A percentile compares a stretch with the other conserved stretches of the same genome.
phyloP scores from a whole-genome alignment of 2,888 invertebrate genomes.

The Chrysodeixis includens region DNA sequence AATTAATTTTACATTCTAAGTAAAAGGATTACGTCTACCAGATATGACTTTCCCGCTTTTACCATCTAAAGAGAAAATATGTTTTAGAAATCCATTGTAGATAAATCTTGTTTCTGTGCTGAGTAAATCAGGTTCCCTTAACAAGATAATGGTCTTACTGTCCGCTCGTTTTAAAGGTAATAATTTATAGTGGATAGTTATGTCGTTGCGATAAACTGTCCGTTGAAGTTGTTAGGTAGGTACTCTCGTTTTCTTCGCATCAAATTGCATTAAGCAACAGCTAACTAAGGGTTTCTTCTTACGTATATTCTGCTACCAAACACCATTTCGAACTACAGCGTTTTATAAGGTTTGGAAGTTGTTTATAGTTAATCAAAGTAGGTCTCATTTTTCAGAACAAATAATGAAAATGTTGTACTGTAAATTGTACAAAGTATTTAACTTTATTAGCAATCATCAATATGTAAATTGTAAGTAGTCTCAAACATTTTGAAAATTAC shows the following conservation, averaged over 20 bases:
- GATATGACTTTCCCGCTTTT: not conserved
- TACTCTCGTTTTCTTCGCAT: not conserved
- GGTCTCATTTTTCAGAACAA: no score
- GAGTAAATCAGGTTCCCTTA: not conserved
- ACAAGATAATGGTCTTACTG: constrained; percentile 4
- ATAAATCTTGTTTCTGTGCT: not conserved
- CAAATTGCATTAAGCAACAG: not conserved
- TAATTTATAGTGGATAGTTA: not conserved
- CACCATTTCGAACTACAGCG: no score
- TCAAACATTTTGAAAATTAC: no score
- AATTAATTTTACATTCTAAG: constrained; percentile 16
- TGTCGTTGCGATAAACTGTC: not conserved
- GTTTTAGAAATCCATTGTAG: constrained; percentile 5
- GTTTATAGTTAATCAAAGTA: no score
- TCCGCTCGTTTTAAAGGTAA: not conserved
- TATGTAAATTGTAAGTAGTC: no score
- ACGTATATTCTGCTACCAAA: no score
- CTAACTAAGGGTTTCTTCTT: not conserved
- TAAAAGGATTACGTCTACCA: not conserved
- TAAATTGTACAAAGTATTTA: no score
- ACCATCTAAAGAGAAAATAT: constrained; percentile 7
- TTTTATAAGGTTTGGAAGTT: no score
- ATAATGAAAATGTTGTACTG: no score
- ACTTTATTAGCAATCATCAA: no score
- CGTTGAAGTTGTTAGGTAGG: not conserved